Percentiles rank a stretch among this genome's conserved stretches.
phyloP scores from a whole-genome alignment of 2,888 invertebrate genomes.

The Leucania comma region DNA sequence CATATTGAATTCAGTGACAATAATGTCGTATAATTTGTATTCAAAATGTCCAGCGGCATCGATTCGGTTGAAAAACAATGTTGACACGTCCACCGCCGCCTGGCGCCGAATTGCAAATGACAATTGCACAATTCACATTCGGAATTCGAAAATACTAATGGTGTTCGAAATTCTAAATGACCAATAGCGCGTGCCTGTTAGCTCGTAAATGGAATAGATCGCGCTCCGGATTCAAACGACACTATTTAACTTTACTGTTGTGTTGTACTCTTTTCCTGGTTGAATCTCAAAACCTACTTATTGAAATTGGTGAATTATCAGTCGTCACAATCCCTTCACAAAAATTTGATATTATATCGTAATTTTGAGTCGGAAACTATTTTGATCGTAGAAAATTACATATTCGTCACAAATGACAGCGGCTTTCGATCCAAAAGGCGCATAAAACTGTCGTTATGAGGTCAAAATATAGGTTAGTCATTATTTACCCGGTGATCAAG shows the following conservation, averaged over 20 bases:
- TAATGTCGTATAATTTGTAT: slow-evolving; percentile 83
- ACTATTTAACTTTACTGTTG: slow-evolving; percentile 63
- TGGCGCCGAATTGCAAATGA: slow-evolving; percentile 87
- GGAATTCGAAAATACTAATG: slow-evolving; percentile 82
- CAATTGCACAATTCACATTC: slow-evolving; percentile 84
- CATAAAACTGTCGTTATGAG: slow-evolving; percentile 78
- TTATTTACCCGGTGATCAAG: slow-evolving; percentile 70
- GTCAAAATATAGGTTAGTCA: slow-evolving; percentile 85
- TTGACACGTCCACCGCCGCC: slow-evolving; percentile 81
- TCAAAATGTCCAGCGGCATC: slow-evolving; percentile 79
- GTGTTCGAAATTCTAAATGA: slow-evolving; percentile 81
- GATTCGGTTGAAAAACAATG: slow-evolving; percentile 79
- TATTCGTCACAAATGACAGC: slow-evolving; percentile 69
- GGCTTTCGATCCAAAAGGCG: slow-evolving; percentile 63
- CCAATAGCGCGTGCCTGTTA: slow-evolving; percentile 77
- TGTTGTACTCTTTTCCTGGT: slow-evolving; percentile 57
- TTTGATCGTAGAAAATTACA: slow-evolving; percentile 66
- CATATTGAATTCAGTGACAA: slow-evolving; percentile 76
- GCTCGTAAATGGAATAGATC: slow-evolving; percentile 73
- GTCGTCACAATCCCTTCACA: slow-evolving; percentile 12
- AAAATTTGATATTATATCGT: slow-evolving; percentile 17
- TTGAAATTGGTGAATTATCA: slow-evolving; percentile 44
- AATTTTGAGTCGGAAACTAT: slow-evolving; percentile 46
- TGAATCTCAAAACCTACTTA: slow-evolving; percentile 42
- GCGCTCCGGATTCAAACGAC: slow-evolving; percentile 77